phyloP scores from a whole-genome alignment of 2,797 vertebrate species.

The Anabacerthia variegaticeps region DNA sequence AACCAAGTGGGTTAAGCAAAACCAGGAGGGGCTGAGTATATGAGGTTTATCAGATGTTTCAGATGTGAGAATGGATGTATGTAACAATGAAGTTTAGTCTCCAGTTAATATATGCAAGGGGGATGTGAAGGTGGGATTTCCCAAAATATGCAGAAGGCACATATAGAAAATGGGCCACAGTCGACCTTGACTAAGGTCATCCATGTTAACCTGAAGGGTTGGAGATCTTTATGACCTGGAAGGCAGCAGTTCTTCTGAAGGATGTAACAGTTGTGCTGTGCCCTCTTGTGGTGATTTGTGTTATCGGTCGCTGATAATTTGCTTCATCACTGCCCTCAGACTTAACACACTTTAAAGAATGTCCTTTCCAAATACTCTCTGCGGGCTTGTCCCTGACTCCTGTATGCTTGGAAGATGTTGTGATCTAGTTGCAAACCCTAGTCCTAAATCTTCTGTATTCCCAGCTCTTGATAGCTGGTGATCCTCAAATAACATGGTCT shows the following conservation, averaged over 20 bases:
- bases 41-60: fast-evolving
- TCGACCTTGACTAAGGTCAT: neutral
- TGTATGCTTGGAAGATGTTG: neutral
- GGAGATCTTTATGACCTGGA: neutral
- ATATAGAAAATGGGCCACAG: neutral
- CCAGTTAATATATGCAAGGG: neutral
- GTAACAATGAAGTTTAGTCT: neutral
- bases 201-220: fast-evolving
- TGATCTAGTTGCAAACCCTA: neutral
- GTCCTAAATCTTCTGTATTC: neutral
- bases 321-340: neutral
- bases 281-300: constrained; percentile 2
- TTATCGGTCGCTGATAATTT: fast-evolving
- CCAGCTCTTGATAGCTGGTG: neutral
- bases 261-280: neutral
- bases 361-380: neutral
- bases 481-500: neutral
- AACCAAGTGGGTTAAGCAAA: neutral
- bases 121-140: neutral
- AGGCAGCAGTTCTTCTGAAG: neutral
- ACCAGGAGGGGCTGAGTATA: neutral
- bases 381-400: neutral
- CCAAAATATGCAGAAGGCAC: neutral
- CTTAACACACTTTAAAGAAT: neutral
- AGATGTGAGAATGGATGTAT: neutral